These are phyloP conservation scores for Rhodinocichla rosea DNA, from an alignment of 2,113 vertebrate species.

Conservation along the genomic window DNA sequence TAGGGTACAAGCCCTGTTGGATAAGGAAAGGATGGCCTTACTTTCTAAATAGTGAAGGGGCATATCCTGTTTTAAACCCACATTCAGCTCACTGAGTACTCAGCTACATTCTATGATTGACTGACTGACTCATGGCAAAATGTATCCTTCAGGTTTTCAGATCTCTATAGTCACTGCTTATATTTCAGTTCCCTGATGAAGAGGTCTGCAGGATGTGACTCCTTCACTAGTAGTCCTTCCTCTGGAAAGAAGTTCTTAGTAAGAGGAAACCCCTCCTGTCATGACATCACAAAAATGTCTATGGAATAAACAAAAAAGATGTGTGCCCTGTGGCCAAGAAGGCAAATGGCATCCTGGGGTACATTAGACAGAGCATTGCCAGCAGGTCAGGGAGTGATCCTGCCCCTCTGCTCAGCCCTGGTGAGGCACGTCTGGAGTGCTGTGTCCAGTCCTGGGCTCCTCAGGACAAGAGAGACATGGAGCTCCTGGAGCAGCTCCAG, in stretches of 20 bases:
- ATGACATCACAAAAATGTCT: not conserved
- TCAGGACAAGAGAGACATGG: not conserved
- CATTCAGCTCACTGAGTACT: not conserved
- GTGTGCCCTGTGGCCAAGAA: rapidly evolving
- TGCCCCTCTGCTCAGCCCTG: not conserved
- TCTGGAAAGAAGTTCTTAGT: not conserved
- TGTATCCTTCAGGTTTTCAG: not conserved
- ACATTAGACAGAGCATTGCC: not conserved
- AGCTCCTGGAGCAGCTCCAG: not conserved
- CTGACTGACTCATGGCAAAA: not conserved
- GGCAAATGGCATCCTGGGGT: not conserved
- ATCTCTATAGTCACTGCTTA: rapidly evolving
- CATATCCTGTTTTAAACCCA: not conserved
- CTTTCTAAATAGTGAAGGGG: not conserved
- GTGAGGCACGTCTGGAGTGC: not conserved
- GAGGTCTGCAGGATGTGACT: not conserved
- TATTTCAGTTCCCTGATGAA: not conserved
- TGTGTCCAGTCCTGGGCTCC: not conserved
- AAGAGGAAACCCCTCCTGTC: not conserved
- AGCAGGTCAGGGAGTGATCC: not conserved
- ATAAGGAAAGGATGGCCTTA: not conserved
- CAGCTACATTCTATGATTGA: not conserved
- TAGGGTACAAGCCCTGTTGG: not conserved
- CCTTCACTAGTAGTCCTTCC: not conserved
- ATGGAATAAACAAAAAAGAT: not conserved